phyloP scores from a whole-genome alignment of 1,140 invertebrate species.

The Acyrthosiphon pisum region DNA sequence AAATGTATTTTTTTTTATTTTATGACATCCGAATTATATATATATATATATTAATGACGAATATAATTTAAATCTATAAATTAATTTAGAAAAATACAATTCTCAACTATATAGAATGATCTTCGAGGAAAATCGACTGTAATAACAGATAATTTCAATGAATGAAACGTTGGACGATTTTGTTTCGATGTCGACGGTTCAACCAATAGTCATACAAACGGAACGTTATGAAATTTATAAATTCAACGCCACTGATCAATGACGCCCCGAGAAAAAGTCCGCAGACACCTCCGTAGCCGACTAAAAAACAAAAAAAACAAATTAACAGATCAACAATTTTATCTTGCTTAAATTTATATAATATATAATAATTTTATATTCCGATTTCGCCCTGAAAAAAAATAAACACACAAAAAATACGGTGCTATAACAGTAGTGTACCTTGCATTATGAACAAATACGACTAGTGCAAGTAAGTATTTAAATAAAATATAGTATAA shows the following conservation, averaged over 20 bases:
- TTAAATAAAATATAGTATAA: too few species aligned
- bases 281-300: constrained; percentile 60
- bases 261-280: constrained; percentile 62
- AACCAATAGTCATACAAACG: constrained; percentile 42
- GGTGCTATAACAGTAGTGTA: too few species aligned
- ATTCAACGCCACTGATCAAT: constrained; percentile 60
- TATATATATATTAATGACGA: not conserved
- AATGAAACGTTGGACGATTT: constrained; percentile 28
- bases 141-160: not conserved
- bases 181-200: constrained; percentile 6
- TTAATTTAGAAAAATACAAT: not conserved
- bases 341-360: not conserved
- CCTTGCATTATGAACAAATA: too few species aligned
- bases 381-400: too few species aligned
- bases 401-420: too few species aligned
- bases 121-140: not conserved
- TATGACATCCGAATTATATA: not conserved
- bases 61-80: not conserved
- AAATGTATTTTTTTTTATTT: not conserved
- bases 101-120: not conserved
- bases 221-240: constrained; percentile 54
- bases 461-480: too few species aligned
- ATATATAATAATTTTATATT: not conserved
- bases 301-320: constrained; percentile 57
- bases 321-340: not conserved